Conservation (phyloP, 1,140 invertebrate species). For the Tribolium castaneum region DNA sequence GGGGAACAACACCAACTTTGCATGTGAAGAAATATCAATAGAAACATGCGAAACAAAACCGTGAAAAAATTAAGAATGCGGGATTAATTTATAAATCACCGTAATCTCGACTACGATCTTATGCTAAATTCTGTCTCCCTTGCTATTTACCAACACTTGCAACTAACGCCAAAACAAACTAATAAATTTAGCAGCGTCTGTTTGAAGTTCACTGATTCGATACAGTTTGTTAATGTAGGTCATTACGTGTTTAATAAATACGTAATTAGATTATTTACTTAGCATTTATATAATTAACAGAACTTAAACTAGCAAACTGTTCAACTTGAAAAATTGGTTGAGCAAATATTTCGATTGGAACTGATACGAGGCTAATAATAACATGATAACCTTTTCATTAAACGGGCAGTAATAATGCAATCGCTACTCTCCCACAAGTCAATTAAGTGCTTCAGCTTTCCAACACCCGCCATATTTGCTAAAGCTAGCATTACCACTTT, state of each 20-base stretch:
- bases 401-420: neutral
- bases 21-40: conserved; percentile 6
- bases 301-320: neutral
- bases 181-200: neutral
- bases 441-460: conserved; percentile 13
- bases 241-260: neutral
- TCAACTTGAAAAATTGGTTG: neutral
- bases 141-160: neutral
- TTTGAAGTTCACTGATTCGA: neutral
- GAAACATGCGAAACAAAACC: conserved; percentile 6
- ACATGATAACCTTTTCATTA: conserved; percentile 13
- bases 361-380: neutral
- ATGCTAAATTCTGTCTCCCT: neutral
- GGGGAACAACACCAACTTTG: neutral
- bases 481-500: neutral
- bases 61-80: neutral
- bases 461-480: neutral
- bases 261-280: neutral
- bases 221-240: neutral
- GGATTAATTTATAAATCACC: conserved; percentile 1
- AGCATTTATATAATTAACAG: neutral
- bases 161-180: neutral
- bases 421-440: conserved; percentile 4
- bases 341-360: conserved; percentile 6
- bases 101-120: neutral